Evolutionary conservation across 2,888 invertebrate genomes (phyloP).

Genomic region (Polia nebulosa): DNA sequence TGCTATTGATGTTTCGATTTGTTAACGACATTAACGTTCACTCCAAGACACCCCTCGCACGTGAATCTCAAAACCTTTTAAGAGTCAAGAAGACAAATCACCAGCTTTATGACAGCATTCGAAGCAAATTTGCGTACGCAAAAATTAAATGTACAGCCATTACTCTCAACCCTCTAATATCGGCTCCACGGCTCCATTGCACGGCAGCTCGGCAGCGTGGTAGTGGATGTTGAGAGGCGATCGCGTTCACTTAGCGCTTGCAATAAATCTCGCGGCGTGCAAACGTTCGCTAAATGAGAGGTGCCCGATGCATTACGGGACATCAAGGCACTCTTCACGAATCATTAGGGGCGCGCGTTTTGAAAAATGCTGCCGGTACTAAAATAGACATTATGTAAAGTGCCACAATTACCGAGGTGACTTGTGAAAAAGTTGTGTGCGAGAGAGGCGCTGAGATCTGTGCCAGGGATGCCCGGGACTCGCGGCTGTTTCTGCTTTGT

Average conservation of each 20-base stretch:
- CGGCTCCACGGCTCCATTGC: slow-evolving; percentile 20
- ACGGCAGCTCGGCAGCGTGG: slow-evolving; percentile 8
- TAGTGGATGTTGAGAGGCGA: slow-evolving; percentile 73
- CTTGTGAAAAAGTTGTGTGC: slow-evolving; percentile 79
- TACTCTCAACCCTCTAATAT: slow-evolving; percentile 68
- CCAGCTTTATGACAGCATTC: slow-evolving; percentile 64
- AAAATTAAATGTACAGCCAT: slow-evolving; percentile 71
- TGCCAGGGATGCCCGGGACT: slow-evolving; percentile 56
- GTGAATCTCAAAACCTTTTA: slow-evolving; percentile 63
- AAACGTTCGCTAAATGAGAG: slow-evolving; percentile 77
- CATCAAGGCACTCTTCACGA: slow-evolving; percentile 84
- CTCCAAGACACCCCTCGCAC: slow-evolving; percentile 44
- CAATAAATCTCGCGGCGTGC: slow-evolving; percentile 81
- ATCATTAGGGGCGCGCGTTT: slow-evolving; percentile 85
- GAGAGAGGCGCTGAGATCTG: slow-evolving; percentile 33
- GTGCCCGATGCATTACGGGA: slow-evolving; percentile 79
- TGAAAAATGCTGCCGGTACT: slow-evolving; percentile 86
- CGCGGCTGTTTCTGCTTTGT: not conserved
- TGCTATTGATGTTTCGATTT: slow-evolving; percentile 41
- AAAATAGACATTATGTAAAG: slow-evolving; percentile 91
- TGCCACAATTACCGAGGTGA: slow-evolving; percentile 88
- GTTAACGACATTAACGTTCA: slow-evolving; percentile 49
- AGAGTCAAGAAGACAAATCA: slow-evolving; percentile 63
- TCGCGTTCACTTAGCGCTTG: slow-evolving; percentile 82
- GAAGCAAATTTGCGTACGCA: slow-evolving; percentile 64